Percentiles rank a stretch among this genome's conserved stretches.
Conservation (phyloP, 2,888 invertebrate genomes). For the Drosophila putrida region DNA sequence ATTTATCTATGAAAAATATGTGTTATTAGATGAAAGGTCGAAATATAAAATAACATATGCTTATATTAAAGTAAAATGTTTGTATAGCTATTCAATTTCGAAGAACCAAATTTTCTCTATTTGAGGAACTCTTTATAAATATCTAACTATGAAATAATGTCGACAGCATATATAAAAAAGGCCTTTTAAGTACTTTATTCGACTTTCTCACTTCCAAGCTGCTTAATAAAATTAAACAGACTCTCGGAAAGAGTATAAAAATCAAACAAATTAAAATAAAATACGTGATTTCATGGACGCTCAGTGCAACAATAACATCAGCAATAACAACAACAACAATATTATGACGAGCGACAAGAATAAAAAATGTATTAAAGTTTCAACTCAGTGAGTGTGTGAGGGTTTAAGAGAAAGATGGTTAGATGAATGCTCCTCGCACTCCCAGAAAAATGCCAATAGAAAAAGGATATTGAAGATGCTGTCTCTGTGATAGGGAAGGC, state of each 20-base stretch:
- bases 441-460: constrained; percentile 3
- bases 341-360: constrained; percentile 36
- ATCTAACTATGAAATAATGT: no score
- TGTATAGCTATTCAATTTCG: no score
- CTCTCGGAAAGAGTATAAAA: not conserved
- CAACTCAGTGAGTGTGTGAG: not conserved
- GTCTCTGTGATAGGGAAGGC: constrained; percentile 22
- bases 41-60: no score
- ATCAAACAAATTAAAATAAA: constrained; percentile 24
- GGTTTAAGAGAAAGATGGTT: constrained; percentile 3
- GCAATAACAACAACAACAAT: not conserved
- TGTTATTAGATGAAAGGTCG: no score
- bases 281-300: constrained; percentile 11
- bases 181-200: no score
- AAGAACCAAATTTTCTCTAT: no score
- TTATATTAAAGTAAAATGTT: no score
- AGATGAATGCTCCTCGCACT: not conserved
- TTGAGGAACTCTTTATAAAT: no score
- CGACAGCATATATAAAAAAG: no score
- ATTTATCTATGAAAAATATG: no score
- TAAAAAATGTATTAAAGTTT: constrained; percentile 34
- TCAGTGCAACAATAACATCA: not conserved
- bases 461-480: constrained; percentile 60
- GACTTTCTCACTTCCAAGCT: not conserved
- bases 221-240: not conserved